Evolutionary conservation across 2,113 vertebrate species (phyloP), one percentile per base, ranked within the genome.

Genomic region (Otolemur garnettii): DNA sequence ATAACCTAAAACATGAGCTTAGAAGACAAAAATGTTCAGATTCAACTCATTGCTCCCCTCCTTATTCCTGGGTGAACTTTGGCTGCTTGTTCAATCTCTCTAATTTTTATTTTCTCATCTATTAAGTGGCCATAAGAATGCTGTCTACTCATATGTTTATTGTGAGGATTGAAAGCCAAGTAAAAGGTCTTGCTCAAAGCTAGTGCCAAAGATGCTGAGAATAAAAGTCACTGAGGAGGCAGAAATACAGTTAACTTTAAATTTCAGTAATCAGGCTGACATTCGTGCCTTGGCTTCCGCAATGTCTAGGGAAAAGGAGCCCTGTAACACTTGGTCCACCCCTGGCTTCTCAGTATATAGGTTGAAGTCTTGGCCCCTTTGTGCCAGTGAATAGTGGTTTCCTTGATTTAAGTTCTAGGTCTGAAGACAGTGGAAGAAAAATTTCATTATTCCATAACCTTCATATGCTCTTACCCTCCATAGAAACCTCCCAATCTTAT

Each of bases 131-230:
- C 35, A 60, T 35, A 15, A 77, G 66, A 66, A 86, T 85, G 22
- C 9, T 60, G 21, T 94, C 22, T 86, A 64, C 18, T 93, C 62
- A 68, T 50, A 35, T 59, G 13, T 35, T 57, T 88, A 68, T 55
- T 81, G 22, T 91, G 45, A 87, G 5, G 26, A 59, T 69, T 86
- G 50, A 89, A 82, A 92, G 17, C 30, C 72, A 82, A 50, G 42
- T n/a, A 77, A 92, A 95, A 81, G 59, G 10, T 57, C 12, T 85
- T 69, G 24, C 64, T 97, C 45, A 72, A 93, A 72, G 26, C 42
- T 75, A 87, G 79, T 87, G 35, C 55, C 81, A 22, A 74, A 60
- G 35, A 85, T 59, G 42, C n/a, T 74, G 71, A 84, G 53, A 93
- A 53, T 90, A 50, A 96, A 71, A 96, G 80, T 38, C 42, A 90